phyloP scores from a whole-genome alignment of 37 sponge, comb jelly and placozoan species.

The Lycopodina hypogea region DNA sequence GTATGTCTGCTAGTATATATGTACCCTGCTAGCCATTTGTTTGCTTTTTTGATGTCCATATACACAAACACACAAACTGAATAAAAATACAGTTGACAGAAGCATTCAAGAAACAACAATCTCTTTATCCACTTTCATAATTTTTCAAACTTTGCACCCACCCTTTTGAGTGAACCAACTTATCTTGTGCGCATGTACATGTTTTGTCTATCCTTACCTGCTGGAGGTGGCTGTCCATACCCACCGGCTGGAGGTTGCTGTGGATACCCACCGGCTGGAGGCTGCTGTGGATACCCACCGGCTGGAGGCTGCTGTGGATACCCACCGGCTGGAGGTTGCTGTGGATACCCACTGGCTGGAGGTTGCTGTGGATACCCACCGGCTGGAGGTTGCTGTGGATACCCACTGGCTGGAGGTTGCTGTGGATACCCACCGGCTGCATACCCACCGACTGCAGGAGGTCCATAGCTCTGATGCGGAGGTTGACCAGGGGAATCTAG shows the following conservation, averaged over 20 bases:
- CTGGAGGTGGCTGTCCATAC: slow-evolving; percentile 27
- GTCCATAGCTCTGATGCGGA: slow-evolving; percentile 26
- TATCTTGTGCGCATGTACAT: slow-evolving; percentile 42
- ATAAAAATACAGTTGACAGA: too few relatives aligned
- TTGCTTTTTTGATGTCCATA: too few relatives aligned
- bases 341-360: slow-evolving; percentile 18
- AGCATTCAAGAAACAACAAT: too few relatives aligned
- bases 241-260: slow-evolving; percentile 47
- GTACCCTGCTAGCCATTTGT: too few relatives aligned
- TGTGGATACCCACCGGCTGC: neutral
- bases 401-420: slow-evolving; percentile 25
- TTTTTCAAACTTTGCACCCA: too few relatives aligned
- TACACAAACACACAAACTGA: too few relatives aligned
- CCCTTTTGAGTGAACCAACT: too few relatives aligned
- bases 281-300: slow-evolving; percentile 49
- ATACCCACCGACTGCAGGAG: neutral
- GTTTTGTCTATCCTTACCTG: slow-evolving; percentile 42
- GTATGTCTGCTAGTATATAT: too few relatives aligned
- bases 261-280: slow-evolving; percentile 22
- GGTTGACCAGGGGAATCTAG: slow-evolving; percentile 19
- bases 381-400: slow-evolving; percentile 14
- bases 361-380: slow-evolving; percentile 34
- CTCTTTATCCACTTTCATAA: too few relatives aligned
- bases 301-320: slow-evolving; percentile 60
- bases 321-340: slow-evolving; percentile 38